Percentiles rank a stretch among this genome's conserved stretches.
These are phyloP conservation scores for Chinchilla lanigera DNA, from an alignment of 2,113 vertebrate genomes.

Conservation along the genomic window DNA sequence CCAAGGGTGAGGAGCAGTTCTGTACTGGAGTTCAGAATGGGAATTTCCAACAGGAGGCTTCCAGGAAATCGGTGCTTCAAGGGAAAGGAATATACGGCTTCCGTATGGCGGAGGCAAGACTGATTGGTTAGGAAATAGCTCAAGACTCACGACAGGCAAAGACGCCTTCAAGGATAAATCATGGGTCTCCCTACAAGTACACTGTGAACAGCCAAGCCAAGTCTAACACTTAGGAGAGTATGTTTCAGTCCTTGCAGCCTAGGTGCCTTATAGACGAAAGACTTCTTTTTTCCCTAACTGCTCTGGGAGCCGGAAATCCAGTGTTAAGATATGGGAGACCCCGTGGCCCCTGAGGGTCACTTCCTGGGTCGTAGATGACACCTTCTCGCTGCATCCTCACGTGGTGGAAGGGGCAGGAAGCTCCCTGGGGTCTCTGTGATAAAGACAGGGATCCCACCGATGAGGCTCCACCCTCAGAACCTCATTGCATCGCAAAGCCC, in stretches of 20 bases:
- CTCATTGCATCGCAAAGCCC: too few relatives aligned
- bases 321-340: background rate
- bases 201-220: background rate
- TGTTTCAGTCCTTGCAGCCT: background rate
- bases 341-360: background rate
- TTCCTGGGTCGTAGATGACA: background rate
- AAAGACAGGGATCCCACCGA: background rate
- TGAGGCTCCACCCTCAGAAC: too few relatives aligned
- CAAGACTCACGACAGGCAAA: background rate
- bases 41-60: background rate
- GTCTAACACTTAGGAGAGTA: background rate
- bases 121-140: background rate
- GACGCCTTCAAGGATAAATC: background rate
- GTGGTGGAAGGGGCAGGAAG: background rate
- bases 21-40: rapidly evolving
- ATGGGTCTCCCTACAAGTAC: background rate
- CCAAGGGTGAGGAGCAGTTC: background rate
- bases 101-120: rapidly evolving
- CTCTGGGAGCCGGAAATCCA: background rate
- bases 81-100: rapidly evolving
- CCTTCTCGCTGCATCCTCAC: background rate
- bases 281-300: background rate
- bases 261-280: background rate
- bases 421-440: background rate
- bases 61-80: rapidly evolving